Conservation (phyloP, 2,797 vertebrate genomes). For the Erpetoichthys calabaricus region DNA sequence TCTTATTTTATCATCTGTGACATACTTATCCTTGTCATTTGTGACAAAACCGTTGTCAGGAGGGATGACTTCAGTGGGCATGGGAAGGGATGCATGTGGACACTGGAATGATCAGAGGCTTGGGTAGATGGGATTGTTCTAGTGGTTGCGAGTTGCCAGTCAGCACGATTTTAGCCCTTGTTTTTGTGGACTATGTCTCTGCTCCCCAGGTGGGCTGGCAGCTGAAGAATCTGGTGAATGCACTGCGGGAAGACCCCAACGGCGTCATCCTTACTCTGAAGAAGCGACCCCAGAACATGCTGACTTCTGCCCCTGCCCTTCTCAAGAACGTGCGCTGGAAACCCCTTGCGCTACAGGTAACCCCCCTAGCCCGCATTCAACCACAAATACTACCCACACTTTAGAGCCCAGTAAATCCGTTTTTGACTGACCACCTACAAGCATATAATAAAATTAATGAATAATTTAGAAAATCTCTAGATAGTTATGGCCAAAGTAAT, state of each 20-base stretch:
- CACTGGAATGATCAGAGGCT: too few relatives aligned
- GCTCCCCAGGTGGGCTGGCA: constrained; percentile 71
- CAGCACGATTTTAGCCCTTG: constrained; percentile 6
- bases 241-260: constrained; percentile 69
- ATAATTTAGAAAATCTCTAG: too few relatives aligned
- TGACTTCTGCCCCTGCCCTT: constrained; percentile 70
- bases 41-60: too few relatives aligned
- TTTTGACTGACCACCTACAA: too few relatives aligned
- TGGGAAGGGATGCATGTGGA: too few relatives aligned
- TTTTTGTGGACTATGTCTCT: constrained; percentile 21
- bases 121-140: too few relatives aligned
- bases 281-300: constrained; percentile 72
- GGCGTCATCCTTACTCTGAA: constrained; percentile 77
- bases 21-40: too few relatives aligned
- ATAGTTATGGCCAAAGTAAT: too few relatives aligned
- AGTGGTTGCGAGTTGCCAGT: constrained; percentile 28
- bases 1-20: too few relatives aligned
- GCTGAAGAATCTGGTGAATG: constrained; percentile 74
- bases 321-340: constrained; percentile 80
- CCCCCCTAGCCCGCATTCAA: constrained; percentile 1
- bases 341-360: constrained; percentile 74
- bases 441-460: too few relatives aligned
- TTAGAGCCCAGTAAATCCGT: too few relatives aligned
- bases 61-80: too few relatives aligned
- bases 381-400: not conserved